phyloP scores from a whole-genome alignment of 2,888 invertebrate genomes.

The Fragum sueziense region DNA sequence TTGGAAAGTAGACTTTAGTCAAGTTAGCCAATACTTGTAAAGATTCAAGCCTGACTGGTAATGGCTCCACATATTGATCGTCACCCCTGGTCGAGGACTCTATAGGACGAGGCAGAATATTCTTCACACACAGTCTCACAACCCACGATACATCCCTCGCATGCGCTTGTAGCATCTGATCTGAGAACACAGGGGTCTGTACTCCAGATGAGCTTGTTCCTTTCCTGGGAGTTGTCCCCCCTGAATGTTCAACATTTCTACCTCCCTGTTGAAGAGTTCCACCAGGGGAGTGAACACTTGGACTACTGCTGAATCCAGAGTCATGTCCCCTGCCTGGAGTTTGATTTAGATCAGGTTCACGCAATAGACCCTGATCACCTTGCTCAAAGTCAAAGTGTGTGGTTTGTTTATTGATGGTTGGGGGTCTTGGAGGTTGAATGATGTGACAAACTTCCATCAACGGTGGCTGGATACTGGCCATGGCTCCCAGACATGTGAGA shows the following conservation, averaged over 20 bases:
- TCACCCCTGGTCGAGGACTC: constrained; percentile 38
- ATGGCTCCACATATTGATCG: constrained; percentile 75
- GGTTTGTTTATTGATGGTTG: constrained; percentile 48
- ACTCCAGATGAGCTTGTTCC: constrained; percentile 68
- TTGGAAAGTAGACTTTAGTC: constrained; percentile 81
- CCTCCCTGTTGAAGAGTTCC: constrained; percentile 47
- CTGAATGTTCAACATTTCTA: constrained; percentile 45
- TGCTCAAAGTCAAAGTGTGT: not conserved
- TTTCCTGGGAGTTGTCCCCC: constrained; percentile 61
- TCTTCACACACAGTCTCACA: constrained; percentile 78
- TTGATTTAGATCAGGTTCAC: not conserved
- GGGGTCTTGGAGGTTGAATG: constrained; percentile 71
- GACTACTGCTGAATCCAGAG: constrained; percentile 38
- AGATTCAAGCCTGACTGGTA: constrained; percentile 90
- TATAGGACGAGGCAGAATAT: constrained; percentile 69
- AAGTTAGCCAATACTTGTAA: constrained; percentile 85
- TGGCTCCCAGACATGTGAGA: constrained; percentile 81
- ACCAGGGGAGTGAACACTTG: constrained; percentile 33
- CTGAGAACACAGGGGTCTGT: constrained; percentile 73
- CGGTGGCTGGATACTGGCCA: constrained; percentile 81
- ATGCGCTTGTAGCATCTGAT: constrained; percentile 68
- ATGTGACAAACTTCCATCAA: constrained; percentile 81
- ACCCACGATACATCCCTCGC: constrained; percentile 78
- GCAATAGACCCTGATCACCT: not conserved
- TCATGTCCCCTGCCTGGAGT: constrained; percentile 16